Percentiles rank a stretch among this genome's conserved stretches.
phyloP scores from a whole-genome alignment of 2,797 vertebrate species.

The Labroides dimidiatus region DNA sequence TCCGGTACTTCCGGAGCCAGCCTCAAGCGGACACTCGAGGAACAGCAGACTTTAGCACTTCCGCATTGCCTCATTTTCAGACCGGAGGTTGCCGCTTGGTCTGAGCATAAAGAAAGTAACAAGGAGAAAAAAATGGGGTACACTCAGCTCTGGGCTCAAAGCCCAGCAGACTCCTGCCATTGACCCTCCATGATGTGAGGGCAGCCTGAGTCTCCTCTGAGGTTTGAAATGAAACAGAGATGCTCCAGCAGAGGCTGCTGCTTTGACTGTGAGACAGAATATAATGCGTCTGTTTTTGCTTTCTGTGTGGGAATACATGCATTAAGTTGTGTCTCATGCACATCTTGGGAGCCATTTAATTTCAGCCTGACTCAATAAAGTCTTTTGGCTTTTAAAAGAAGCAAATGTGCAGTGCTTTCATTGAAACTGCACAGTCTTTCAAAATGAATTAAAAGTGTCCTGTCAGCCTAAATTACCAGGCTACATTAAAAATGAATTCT shows the following conservation, averaged over 20 bases:
- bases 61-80: too few relatives aligned
- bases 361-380: background rate
- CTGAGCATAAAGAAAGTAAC: background rate
- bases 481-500: background rate
- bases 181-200: slow-evolving; percentile 17
- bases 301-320: background rate
- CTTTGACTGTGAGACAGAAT: background rate
- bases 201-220: slow-evolving; percentile 12
- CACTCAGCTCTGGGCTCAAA: slow-evolving; percentile 1
- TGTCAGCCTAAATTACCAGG: background rate
- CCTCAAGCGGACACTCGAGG: too few relatives aligned
- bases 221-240: slow-evolving; percentile 25
- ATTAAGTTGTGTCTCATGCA: background rate
- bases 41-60: too few relatives aligned
- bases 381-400: slow-evolving; percentile 7
- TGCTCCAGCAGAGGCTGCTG: background rate
- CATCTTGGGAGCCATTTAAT: slow-evolving; percentile 20
- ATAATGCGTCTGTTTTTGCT: background rate
- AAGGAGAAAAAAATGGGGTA: background rate
- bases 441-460: background rate
- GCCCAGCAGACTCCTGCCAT: slow-evolving; percentile 21
- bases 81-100: too few relatives aligned
- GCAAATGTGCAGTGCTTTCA: background rate
- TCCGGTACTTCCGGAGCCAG: too few relatives aligned
- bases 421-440: background rate